Percentiles rank a stretch among this genome's conserved stretches.
Conservation (phyloP, 1,140 invertebrate genomes). For the Panagrolaimus sp. region DNA sequence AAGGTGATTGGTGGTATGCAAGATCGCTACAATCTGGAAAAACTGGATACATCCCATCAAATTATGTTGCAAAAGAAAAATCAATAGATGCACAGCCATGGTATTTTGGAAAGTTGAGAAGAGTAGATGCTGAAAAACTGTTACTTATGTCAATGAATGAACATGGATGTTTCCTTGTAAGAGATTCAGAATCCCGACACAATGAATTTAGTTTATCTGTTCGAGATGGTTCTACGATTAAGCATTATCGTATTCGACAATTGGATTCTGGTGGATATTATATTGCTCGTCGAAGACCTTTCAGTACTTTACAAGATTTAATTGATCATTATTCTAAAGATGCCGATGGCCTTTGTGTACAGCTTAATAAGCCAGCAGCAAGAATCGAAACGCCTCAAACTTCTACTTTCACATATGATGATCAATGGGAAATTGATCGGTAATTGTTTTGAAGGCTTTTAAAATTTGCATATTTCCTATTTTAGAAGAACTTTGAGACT, state of each 20-base stretch:
- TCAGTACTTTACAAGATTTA: conserved; percentile 85
- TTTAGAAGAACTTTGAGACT: conserved; percentile 86
- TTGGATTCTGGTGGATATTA: conserved; percentile 97
- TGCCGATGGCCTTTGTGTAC: conserved; percentile 91
- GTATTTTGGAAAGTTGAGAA: conserved; percentile 99
- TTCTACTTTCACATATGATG: conserved; percentile 88
- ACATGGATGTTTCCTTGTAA: conserved; percentile 94
- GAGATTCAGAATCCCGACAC: conserved; percentile 93
- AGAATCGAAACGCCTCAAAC: conserved; percentile 95
- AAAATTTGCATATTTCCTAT: too few species aligned
- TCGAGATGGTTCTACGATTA: conserved; percentile 93
- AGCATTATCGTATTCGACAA: conserved; percentile 96
- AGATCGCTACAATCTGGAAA: conserved; percentile 84
- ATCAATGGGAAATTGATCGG: conserved; percentile 99
- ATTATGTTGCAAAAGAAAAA: conserved; percentile 97
- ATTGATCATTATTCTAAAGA: conserved; percentile 95
- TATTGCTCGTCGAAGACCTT: conserved; percentile 90
- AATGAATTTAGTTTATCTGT: conserved; percentile 85
- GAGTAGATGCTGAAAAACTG: conserved; percentile 98
- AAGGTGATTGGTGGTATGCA: conserved; percentile 98
- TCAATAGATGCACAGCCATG: conserved; percentile 99
- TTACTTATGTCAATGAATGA: conserved; percentile 90
- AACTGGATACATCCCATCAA: conserved; percentile 97
- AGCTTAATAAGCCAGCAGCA: conserved; percentile 80
- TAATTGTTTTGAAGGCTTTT: too few species aligned